Evolutionary conservation across 2,888 invertebrate genomes (phyloP), one percentile per base, ranked within the genome.

Genomic region (Tenthredo livida): DNA sequence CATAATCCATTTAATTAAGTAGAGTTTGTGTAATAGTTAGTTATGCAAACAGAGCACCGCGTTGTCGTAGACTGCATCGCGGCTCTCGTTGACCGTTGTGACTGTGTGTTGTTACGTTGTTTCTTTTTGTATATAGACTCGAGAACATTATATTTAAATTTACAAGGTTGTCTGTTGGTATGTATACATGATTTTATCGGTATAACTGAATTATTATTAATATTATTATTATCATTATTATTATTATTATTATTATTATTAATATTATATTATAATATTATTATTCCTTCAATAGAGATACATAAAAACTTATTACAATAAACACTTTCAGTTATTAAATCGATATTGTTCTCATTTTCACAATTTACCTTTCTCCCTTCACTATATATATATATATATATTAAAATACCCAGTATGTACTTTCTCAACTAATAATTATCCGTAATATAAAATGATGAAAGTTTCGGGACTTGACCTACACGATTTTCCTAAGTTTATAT

Each of bases 121-220:
- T 86, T 85, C 86, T 85, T 86, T 87, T 86, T 90, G 88, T 88
- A 89, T 86, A 89, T 88, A 88, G 86, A 85, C 86, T 86, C 87
- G 88, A 88, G 87, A 88, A 85, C 72, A 73, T 73, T 88, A 89
- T 90, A 89, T 89, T 88, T 88, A 88, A 89, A 87, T 89, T 88
- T 89, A 65, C 43, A 50, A 87, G 90, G 90, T 91, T 90, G 90
- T 90, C 90, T 90, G 90, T 91, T 90, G 88, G 89, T 89, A 90
- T 88, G 89, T 89, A 47, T 47, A 89, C 83, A 89, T 88, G 89
- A 90, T 90, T 90, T 47, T 90, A 90, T 90, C 85, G 83, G 87
- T 87, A 87, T 87, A 87, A 84, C 86, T 87, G 87, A 88, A 87
- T 87, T 88, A 88, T 61, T 82, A 67, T 83, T 78, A 84, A 87